phyloP scores from a whole-genome alignment of 2,113 vertebrate species.

The Brachionichthys hirsutus region DNA sequence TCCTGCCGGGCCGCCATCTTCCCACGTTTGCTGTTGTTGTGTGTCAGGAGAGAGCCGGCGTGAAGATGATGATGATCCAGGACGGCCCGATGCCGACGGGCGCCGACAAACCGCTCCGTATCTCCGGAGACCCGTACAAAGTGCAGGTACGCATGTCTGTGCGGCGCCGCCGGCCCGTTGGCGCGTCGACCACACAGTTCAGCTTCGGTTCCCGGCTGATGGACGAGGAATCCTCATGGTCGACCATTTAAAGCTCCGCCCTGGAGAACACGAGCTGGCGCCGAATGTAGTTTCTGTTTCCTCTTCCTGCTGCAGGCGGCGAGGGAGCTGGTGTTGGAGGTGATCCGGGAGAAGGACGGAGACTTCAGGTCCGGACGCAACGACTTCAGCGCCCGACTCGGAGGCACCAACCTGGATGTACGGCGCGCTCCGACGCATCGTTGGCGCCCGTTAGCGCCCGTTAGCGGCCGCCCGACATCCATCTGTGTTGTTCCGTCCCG shows the following conservation, averaged over 20 bases:
- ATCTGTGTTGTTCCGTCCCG: not conserved
- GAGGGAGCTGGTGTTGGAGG: slow-evolving; percentile 90
- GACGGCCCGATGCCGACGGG: slow-evolving; percentile 91
- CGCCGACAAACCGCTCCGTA: slow-evolving; percentile 92
- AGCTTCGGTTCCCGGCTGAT: too few species aligned
- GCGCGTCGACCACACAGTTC: too few species aligned
- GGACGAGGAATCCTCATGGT: too few species aligned
- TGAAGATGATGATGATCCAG: slow-evolving; percentile 98
- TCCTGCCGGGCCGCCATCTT: too few species aligned
- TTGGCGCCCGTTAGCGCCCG: not conserved
- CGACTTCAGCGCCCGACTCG: slow-evolving; percentile 86
- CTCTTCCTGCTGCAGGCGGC: slow-evolving; percentile 80
- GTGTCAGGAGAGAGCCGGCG: slow-evolving; percentile 89
- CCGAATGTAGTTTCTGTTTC: not conserved
- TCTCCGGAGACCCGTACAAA: slow-evolving; percentile 90
- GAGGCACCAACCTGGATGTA: slow-evolving; percentile 90
- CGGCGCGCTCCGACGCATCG: slow-evolving; percentile 7
- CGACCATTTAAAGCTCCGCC: too few species aligned
- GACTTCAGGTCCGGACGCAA: slow-evolving; percentile 87
- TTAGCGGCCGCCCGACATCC: not conserved
- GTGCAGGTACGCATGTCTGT: slow-evolving; percentile 56
- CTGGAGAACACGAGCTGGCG: too few species aligned
- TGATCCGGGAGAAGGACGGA: slow-evolving; percentile 92
- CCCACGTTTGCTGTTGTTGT: not conserved
- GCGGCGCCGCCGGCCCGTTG: too few species aligned